A percentile compares a stretch with the other conserved stretches of the same genome.
Conservation (phyloP, 1,140 invertebrate species). For the Cyclina sinensis region DNA sequence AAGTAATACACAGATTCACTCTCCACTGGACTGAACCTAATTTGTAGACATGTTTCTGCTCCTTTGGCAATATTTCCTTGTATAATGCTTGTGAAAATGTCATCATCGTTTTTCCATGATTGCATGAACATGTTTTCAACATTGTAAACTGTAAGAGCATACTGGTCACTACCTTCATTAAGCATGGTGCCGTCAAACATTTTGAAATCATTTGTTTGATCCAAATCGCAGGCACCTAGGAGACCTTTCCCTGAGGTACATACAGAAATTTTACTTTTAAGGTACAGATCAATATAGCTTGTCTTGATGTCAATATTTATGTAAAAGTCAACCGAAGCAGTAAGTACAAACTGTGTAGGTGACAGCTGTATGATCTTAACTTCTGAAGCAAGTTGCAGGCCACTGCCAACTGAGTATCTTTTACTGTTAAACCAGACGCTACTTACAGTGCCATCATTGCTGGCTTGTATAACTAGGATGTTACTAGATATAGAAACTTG, state of each 20-base stretch:
- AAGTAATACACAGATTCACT: constrained; percentile 59
- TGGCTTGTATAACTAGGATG: constrained; percentile 17
- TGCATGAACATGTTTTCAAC: constrained; percentile 23
- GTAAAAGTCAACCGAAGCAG: constrained; percentile 32
- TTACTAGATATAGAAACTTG: constrained; percentile 22
- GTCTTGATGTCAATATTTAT: constrained; percentile 51
- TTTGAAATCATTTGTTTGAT: constrained; percentile 59
- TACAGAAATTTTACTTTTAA: constrained; percentile 32
- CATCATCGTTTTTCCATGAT: constrained; percentile 27
- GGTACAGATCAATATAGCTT: constrained; percentile 35
- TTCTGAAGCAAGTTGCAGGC: constrained; percentile 6
- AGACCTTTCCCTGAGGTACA: constrained; percentile 28
- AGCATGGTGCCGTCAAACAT: constrained; percentile 32
- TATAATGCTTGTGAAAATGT: constrained; percentile 36
- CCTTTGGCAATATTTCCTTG: background rate
- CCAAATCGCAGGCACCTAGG: constrained; percentile 40
- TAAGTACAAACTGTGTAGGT: constrained; percentile 34
- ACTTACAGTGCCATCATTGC: background rate
- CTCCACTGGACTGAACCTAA: constrained; percentile 46
- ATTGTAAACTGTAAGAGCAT: constrained; percentile 30
- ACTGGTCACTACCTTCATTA: background rate
- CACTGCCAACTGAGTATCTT: constrained; percentile 16
- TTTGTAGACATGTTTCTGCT: constrained; percentile 62
- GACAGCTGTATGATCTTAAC: constrained; percentile 24
- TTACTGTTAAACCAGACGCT: constrained; percentile 28